Evolutionary conservation across 1,140 invertebrate genomes (phyloP).

Genomic region (Orussus abietinus): DNA sequence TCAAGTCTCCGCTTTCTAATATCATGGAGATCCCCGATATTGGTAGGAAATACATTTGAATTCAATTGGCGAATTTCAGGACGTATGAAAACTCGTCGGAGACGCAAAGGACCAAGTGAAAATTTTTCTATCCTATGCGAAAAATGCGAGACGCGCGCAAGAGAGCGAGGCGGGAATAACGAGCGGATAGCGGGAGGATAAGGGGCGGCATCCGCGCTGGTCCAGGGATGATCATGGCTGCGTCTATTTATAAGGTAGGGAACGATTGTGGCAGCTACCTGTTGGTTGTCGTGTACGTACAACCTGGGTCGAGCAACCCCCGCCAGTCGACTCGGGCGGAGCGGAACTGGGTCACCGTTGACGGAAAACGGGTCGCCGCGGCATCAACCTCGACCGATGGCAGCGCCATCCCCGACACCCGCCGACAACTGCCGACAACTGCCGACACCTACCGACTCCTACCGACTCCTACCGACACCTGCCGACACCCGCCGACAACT

Average conservation of each 20-base stretch:
- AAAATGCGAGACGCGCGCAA: background rate
- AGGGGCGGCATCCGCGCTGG: slow-evolving; percentile 24
- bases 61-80: too few relatives aligned
- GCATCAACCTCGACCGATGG: background rate
- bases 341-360: slow-evolving; percentile 16
- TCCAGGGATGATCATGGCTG: slow-evolving; percentile 46
- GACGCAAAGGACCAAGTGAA: too few relatives aligned
- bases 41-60: too few relatives aligned
- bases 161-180: slow-evolving; percentile 17
- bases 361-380: too few relatives aligned
- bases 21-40: too few relatives aligned
- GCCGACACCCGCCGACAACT: too few relatives aligned
- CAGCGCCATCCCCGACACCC: background rate
- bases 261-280: slow-evolving; percentile 42
- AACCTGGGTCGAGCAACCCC: slow-evolving; percentile 4
- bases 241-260: slow-evolving; percentile 44
- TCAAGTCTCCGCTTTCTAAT: too few relatives aligned
- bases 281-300: slow-evolving; percentile 28
- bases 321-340: slow-evolving; percentile 14
- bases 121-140: too few relatives aligned
- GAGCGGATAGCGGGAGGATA: slow-evolving; percentile 24
- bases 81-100: background rate
- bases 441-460: too few relatives aligned
- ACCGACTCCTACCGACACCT: too few relatives aligned
- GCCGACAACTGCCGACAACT: too few relatives aligned